A percentile compares a stretch with the other conserved stretches of the same genome.
phyloP scores from a whole-genome alignment of 2,888 invertebrate species.

The Salticus scenicus region DNA sequence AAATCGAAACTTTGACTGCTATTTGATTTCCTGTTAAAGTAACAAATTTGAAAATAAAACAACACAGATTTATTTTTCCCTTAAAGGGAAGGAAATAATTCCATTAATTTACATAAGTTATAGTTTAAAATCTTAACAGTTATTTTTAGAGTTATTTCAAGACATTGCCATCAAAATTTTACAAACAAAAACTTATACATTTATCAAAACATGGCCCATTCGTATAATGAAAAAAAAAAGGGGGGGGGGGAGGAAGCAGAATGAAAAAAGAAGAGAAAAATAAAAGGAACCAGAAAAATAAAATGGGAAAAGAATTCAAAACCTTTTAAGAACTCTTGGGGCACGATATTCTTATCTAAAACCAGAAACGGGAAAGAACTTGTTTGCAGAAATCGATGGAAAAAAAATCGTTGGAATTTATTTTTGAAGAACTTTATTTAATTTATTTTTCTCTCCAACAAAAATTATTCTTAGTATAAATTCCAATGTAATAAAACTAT shows the following conservation, averaged over 20 bases:
- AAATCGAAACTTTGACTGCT: too few relatives aligned
- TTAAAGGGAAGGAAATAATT: too few relatives aligned
- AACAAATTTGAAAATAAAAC: too few relatives aligned
- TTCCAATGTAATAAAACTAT: too few relatives aligned
- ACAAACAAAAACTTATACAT: conserved; percentile 10
- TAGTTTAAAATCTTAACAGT: conserved; percentile 5
- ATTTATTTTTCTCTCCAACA: background rate
- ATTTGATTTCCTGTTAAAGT: too few relatives aligned
- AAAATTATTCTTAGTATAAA: background rate
- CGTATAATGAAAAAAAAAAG: background rate
- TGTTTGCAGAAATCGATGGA: conserved; percentile 8
- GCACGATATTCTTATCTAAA: conserved; percentile 15
- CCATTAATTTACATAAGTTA: background rate
- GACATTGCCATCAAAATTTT: background rate
- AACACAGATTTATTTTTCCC: too few relatives aligned
- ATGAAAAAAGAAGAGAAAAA: too few relatives aligned
- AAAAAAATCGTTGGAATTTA: conserved; percentile 3
- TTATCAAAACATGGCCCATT: background rate
- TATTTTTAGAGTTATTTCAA: background rate
- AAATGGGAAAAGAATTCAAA: conserved; percentile 7
- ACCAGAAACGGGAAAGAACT: conserved; percentile 14
- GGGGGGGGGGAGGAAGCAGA: too few relatives aligned
- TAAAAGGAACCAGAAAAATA: too few relatives aligned
- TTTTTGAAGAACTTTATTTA: background rate
- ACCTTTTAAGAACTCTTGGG: conserved; percentile 15